Base-by-base conservation (phyloP, 2,797 vertebrate genomes). In the Vespertilio murinus region DNA sequence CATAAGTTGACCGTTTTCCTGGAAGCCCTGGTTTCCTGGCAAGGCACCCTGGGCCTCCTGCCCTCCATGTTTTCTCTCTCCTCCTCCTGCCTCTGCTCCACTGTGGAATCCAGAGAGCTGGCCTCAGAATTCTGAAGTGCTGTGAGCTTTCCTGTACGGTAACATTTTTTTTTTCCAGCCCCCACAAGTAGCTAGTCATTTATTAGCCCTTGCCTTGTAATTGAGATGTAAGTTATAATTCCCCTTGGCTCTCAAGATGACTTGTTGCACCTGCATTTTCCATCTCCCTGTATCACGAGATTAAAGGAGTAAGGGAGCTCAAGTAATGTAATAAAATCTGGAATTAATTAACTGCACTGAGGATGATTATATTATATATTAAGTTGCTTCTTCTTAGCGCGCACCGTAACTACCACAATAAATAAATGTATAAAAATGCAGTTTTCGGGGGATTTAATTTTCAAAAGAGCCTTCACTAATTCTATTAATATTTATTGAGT, bases 1-100 rank as follows among this genome's bases (percentile, higher is more conserved):
- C 96, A 95, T 93, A 95, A 98, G 88, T 98, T 97, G 97, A 95
- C 94, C 95, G 94, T 93, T 97, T 93, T 97, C 91, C 71, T 90
- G 95, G 77, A 82, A 94, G 93, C 79, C 89, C 74, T 88, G 81
- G 70, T 85, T 81, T 81, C 30, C 89, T 81, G 96, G 94, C 87
- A 70, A 82, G 59, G 69, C 16, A n/a, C 81, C 38, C n/a, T 89
- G 67, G 77, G 95, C 86, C 69, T 45, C 52, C 80, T 30, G 12
- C 47, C 59, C 38, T 71, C 84, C 74, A 14, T 33, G 47, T 0
- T 38, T 49, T 65, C 59, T 35, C 59, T 35, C 35, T 77, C n/a
- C 5, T 71, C 82, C 25, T 38, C 49, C 38, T 28, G 0, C n/a
- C 38, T 74, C 16, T 23, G 38, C 12, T 22, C 23, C 33, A 2